Conservation (phyloP, 2,888 invertebrate species). For the Eristalis intricaria region DNA sequence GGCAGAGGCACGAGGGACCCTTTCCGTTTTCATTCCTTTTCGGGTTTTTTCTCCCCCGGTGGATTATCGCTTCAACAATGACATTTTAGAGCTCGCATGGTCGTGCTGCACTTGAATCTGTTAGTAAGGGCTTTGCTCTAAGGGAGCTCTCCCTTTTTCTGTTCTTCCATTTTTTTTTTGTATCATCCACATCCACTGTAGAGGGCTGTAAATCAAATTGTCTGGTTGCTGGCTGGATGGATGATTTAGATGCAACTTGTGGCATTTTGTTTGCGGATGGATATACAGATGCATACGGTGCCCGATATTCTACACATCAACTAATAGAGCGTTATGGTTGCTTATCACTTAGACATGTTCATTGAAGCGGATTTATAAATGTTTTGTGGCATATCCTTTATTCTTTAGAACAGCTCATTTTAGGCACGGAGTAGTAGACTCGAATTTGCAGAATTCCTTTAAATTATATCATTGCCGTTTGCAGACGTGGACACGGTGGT, state of each 20-base stretch:
- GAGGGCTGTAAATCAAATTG: constrained; percentile 63
- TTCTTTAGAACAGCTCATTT: too few species aligned
- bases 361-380: too few species aligned
- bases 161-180: constrained; percentile 17
- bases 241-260: constrained; percentile 72
- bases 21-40: constrained; percentile 61
- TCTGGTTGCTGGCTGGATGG: constrained; percentile 40
- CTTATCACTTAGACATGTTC: too few species aligned
- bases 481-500: too few species aligned
- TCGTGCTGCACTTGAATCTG: constrained; percentile 52
- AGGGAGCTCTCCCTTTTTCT: constrained; percentile 27
- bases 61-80: constrained; percentile 69
- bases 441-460: too few species aligned
- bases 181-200: constrained; percentile 8
- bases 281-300: constrained; percentile 7
- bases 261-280: constrained; percentile 49
- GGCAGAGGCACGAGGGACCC: constrained; percentile 49
- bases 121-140: constrained; percentile 33
- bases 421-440: too few species aligned
- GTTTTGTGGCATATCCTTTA: too few species aligned
- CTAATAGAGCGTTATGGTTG: too few species aligned
- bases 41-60: constrained; percentile 8
- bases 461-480: too few species aligned
- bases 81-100: constrained; percentile 55
- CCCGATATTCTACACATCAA: not conserved